A percentile compares a stretch with the other conserved stretches of the same genome.
phyloP scores from a whole-genome alignment of 2,113 vertebrate species.

The Tilapia sparmanii region DNA sequence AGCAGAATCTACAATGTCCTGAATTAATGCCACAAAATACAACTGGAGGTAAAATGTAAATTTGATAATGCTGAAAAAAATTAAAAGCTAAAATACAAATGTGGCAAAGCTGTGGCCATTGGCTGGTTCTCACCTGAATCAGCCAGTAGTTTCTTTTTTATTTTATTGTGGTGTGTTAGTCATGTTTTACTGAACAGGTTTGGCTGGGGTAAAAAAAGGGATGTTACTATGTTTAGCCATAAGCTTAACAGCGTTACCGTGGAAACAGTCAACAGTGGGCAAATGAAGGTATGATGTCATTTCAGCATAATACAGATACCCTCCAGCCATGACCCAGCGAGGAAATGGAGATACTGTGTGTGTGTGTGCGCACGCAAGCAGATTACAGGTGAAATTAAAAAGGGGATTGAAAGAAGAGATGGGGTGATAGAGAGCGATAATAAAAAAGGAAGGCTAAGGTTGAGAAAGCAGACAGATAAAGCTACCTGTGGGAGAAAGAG shows the following conservation, averaged over 20 bases:
- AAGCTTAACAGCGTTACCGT: background rate
- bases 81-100: background rate
- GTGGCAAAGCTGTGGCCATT: background rate
- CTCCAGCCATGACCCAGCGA: background rate
- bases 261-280: slow-evolving; percentile 3
- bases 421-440: background rate
- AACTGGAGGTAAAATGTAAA: background rate
- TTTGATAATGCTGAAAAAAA: background rate
- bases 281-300: slow-evolving; percentile 8
- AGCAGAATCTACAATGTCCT: background rate
- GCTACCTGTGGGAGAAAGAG: background rate
- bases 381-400: slow-evolving; percentile 41
- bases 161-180: background rate
- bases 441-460: background rate
- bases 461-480: slow-evolving; percentile 36
- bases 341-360: background rate
- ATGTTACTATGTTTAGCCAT: background rate
- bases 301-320: background rate
- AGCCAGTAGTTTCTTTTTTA: background rate
- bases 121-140: background rate
- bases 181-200: slow-evolving; percentile 1
- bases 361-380: background rate
- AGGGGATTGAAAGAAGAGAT: slow-evolving; percentile 2
- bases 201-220: background rate
- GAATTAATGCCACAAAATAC: background rate